Conservation (phyloP, 2,888 invertebrate species). For the Labia minor region DNA sequence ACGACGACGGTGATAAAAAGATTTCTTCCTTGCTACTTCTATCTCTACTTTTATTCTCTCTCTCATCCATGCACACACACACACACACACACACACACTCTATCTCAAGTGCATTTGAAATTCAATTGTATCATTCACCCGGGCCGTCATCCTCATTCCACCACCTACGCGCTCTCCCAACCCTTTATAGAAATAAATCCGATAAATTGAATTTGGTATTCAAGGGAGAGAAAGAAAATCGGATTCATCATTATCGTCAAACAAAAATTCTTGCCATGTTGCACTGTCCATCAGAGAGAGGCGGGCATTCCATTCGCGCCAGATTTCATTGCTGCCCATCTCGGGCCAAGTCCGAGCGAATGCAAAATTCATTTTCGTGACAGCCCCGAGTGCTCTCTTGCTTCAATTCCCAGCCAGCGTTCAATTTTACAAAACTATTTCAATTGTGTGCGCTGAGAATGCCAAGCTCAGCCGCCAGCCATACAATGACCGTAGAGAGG, state of each 20-base stretch:
- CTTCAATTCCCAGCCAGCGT: slow-evolving; percentile 4
- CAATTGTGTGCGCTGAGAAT: not conserved
- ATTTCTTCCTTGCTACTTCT: not conserved
- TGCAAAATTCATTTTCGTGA: slow-evolving; percentile 13
- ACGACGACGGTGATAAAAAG: slow-evolving; percentile 5
- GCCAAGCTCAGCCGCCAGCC: not conserved
- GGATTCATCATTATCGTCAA: not conserved
- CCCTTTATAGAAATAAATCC: slow-evolving; percentile 8
- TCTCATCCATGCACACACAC: too few relatives aligned
- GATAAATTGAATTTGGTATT: slow-evolving; percentile 7
- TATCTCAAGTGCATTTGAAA: slow-evolving; percentile 5
- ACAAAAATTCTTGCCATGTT: not conserved
- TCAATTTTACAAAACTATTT: slow-evolving; percentile 13
- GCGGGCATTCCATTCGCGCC: not conserved
- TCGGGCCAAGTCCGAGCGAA: not conserved
- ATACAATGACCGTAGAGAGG: not conserved
- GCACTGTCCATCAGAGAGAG: not conserved
- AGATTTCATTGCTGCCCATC: slow-evolving; percentile 8
- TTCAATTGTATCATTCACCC: slow-evolving; percentile 13
- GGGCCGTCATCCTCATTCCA: not conserved
- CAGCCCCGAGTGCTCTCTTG: slow-evolving; percentile 5
- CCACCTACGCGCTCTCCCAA: not conserved
- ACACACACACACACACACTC: too few relatives aligned
- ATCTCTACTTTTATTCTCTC: not conserved
- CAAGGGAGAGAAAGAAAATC: not conserved